Base-by-base conservation (phyloP, 2,797 vertebrate genomes). In the Trachurus trachurus region DNA sequence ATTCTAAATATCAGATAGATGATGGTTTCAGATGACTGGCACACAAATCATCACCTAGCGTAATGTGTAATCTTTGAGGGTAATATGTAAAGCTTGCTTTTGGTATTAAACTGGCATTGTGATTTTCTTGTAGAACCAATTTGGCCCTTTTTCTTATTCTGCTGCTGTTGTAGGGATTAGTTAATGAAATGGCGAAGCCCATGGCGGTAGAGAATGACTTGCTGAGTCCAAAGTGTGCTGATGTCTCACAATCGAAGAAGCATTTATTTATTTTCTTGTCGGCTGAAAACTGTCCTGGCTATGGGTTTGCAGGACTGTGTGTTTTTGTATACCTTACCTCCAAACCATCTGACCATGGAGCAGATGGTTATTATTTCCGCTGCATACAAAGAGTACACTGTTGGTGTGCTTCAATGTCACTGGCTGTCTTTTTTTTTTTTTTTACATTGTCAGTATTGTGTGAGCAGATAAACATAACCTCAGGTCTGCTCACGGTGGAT, bases 241-340 rank as follows among this genome's bases (percentile, higher is more conserved):
- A 53, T 53, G 15, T 39, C 10, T 21, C 16, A 9, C 11, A 9
- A 12, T 7, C 5, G 40, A 16, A 26, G 40, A 16, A 26, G 26
- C 26, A 26, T 26, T 26, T 1, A 45, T n/a, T 59, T 52, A 10
- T 56, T 61, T 9, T 29, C n/a, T 37, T 60, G 44, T 34, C 45
- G 60, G 59, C 54, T 65, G 29, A 75, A 62, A 37, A 73, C 53
- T 74, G 13, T 63, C 68, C 31, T 66, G 62, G 60, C 52, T 49
- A 60, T 71, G 54, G 9, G 17, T 61, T 69, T 84, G 39, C 61
- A 75, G 63, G 31, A 70, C 73, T 61, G 45, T 61, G 45, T 26
- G 26, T 26, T 34, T 52, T 73, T 45, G 13, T 37, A 7, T 69
- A 29, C 31, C 16, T 40, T 53, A 61, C 57, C 39, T 71, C 50